phyloP scores from a whole-genome alignment of 2,888 invertebrate genomes.

The Temnothorax rugatulus region DNA sequence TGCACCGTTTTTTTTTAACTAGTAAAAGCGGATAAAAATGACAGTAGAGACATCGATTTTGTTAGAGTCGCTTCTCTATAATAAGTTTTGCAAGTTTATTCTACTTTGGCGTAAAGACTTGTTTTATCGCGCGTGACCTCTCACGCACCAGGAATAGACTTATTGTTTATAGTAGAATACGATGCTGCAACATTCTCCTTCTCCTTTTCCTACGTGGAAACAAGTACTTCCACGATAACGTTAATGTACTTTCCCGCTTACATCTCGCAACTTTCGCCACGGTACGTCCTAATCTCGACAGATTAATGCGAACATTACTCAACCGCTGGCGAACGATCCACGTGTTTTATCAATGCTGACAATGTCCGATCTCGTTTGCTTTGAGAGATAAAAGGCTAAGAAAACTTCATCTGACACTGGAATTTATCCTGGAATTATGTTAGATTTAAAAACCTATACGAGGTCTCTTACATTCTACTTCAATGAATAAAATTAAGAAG shows the following conservation, averaged over 20 bases:
- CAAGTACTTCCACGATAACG: conserved; percentile 14
- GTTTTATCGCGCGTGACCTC: conserved; percentile 21
- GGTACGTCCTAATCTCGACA: not conserved
- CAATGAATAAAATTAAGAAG: not conserved
- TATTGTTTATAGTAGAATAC: not conserved
- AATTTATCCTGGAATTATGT: not conserved
- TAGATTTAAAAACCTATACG: not conserved
- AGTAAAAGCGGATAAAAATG: not conserved
- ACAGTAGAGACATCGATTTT: conserved; percentile 1
- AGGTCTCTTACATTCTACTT: not conserved
- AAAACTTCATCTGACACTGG: not conserved
- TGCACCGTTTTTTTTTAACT: not conserved
- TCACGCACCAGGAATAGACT: conserved; percentile 32
- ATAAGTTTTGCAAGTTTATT: conserved; percentile 29
- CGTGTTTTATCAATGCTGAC: not conserved
- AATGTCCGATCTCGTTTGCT: not conserved
- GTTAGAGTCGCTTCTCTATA: not conserved
- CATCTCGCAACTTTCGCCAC: not conserved
- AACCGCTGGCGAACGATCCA: not conserved
- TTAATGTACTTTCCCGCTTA: conserved; percentile 25
- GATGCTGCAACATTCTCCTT: conserved; percentile 13
- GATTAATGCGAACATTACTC: conserved; percentile 11
- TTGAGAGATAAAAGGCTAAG: not conserved
- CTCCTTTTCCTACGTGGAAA: not conserved
- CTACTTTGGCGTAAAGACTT: conserved; percentile 14